Conservation (phyloP, 37 sponge, comb jelly and placozoan species). For the Ephydatia muelleri region DNA sequence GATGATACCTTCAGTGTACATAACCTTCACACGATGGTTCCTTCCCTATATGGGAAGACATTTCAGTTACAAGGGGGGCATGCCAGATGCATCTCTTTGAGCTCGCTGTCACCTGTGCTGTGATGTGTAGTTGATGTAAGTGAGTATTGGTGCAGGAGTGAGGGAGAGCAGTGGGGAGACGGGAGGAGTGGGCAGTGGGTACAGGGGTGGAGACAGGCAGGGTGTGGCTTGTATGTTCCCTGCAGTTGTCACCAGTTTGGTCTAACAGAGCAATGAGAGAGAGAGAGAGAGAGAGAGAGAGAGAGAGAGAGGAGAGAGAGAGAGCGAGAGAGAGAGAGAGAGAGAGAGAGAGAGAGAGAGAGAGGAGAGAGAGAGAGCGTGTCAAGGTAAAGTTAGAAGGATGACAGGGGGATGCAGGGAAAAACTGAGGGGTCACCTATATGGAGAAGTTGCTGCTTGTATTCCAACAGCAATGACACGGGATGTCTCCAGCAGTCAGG, state of each 20-base stretch:
- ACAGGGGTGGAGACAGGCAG: conserved; percentile 10
- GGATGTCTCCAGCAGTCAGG: conserved; percentile 22
- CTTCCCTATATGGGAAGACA: too few species aligned
- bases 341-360: background rate
- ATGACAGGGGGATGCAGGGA: background rate
- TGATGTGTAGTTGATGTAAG: conserved; percentile 1
- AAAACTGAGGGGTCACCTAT: background rate
- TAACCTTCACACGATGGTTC: background rate
- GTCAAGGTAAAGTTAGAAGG: background rate
- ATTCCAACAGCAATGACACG: background rate
- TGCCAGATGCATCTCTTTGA: background rate
- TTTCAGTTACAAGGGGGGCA: background rate
- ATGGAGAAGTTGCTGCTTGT: background rate
- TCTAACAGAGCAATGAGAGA: background rate
- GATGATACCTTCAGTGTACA: conserved; percentile 7
- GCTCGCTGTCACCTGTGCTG: background rate
- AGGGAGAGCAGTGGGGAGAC: conserved; percentile 20
- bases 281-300: conserved; percentile 31
- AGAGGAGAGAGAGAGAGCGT: background rate
- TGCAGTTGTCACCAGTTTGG: background rate
- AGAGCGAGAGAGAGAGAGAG: conserved; percentile 22
- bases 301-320: conserved; percentile 47
- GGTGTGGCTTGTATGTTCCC: background rate
- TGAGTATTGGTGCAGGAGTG: conserved; percentile 9
- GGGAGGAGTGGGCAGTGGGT: conserved; percentile 14